These are phyloP conservation scores for Endotricha flammealis DNA, from an alignment of 2,888 invertebrate species.

Conservation along the genomic window DNA sequence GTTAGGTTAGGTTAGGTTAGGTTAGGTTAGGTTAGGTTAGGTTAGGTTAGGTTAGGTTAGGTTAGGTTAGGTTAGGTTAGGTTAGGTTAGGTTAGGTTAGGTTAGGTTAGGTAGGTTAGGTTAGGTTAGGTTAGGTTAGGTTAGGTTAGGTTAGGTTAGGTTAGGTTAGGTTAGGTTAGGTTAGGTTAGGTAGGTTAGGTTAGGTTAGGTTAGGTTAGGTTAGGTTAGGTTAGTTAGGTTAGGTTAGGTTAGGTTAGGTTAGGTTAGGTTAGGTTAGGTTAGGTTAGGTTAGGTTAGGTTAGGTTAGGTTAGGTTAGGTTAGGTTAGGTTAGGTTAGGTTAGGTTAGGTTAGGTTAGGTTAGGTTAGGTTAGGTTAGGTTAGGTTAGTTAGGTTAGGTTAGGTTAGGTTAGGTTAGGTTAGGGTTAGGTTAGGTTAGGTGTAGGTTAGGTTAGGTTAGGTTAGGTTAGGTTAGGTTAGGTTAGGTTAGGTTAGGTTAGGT, in stretches of 20 bases:
- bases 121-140: constrained; percentile 13
- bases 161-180: constrained; percentile 12
- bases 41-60: constrained; percentile 12
- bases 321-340: constrained; percentile 11
- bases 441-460: constrained; percentile 12
- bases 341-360: constrained; percentile 10
- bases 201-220: constrained; percentile 21
- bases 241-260: constrained; percentile 20
- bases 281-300: constrained; percentile 17
- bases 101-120: constrained; percentile 15
- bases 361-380: constrained; percentile 12
- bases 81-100: constrained; percentile 15
- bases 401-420: constrained; percentile 13
- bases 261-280: constrained; percentile 22
- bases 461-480: constrained; percentile 13
- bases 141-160: constrained; percentile 14
- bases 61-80: constrained; percentile 14
- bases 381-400: constrained; percentile 13
- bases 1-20: constrained; percentile 12
- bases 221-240: constrained; percentile 20
- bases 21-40: constrained; percentile 15
- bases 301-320: constrained; percentile 26
- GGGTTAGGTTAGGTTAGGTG: constrained; percentile 12
- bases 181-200: constrained; percentile 19
- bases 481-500: constrained; percentile 17